Base-by-base conservation (phyloP, 2,113 vertebrate genomes). In the Istiophorus platypterus region DNA sequence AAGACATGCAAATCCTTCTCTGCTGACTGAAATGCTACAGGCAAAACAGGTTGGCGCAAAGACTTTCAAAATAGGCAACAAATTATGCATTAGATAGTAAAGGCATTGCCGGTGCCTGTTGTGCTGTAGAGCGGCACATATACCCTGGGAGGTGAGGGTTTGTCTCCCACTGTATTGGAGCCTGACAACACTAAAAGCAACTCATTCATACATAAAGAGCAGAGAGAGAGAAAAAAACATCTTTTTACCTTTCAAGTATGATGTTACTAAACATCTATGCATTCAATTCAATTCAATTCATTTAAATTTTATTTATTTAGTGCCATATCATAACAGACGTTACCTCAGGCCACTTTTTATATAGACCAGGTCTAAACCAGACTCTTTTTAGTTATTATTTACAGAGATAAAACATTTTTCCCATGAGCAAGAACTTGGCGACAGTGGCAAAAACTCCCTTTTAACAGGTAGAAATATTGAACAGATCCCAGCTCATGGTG, bases 1-100 rank as follows among this genome's bases (percentile, higher is more conserved):
- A 65, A 80, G 64, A 68, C 86, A 88, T 29, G 61, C 64, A 80
- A 73, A 69, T 76, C 79, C 89, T 87, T 85, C 88, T 92, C 84
- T 86, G 74, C 88, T 85, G 87, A 85, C 87, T 85, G 78, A 59
- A 72, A 78, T 75, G 69, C 84, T 64, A 68, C 64, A 75, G 84
- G 87, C 70, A 80, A 85, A 81, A 87, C 56, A 82, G 59, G 59
- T 80, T 72, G 62, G 86, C 83, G 78, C 82, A 71, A 87, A 78
- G 79, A 80, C 82, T 91, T 91, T 88, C 89, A 92, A 90, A 94
- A 92, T 93, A 90, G 88, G 69, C 76, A 80, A 78, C 85, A 89
- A 89, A 93, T 92, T 87, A 90, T 89, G 85, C 88, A 89, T 89
- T 81, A 88, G 85, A 92, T 78, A 74, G 89, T 27, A 72, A 81